Evolutionary conservation across 2,888 invertebrate species (phyloP).

Genomic region (Acleris literana): DNA sequence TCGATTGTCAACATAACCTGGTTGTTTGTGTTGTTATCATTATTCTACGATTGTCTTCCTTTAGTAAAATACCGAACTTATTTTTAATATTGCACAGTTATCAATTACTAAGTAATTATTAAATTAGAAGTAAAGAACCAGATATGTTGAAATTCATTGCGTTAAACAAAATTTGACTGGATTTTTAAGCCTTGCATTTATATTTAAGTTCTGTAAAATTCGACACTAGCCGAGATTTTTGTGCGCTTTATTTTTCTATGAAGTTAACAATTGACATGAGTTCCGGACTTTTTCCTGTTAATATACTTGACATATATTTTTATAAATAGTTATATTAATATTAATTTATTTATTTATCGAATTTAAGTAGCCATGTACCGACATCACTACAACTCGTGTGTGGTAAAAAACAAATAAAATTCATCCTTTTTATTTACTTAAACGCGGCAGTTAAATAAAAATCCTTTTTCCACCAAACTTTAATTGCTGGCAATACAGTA

Average conservation of each 20-base stretch:
- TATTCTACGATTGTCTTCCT: background rate
- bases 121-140: too few species aligned
- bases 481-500: constrained; percentile 82
- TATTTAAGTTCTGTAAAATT: too few species aligned
- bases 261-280: too few species aligned
- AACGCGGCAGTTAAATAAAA: constrained; percentile 78
- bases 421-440: constrained; percentile 77
- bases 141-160: too few species aligned
- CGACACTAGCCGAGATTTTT: too few species aligned
- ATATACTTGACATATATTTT: too few species aligned
- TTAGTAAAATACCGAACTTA: background rate
- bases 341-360: background rate
- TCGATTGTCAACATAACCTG: constrained; percentile 48
- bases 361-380: background rate
- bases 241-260: too few species aligned
- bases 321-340: background rate
- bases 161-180: too few species aligned
- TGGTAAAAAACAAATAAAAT: constrained; percentile 78
- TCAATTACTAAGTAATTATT: too few species aligned
- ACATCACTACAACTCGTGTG: constrained; percentile 76
- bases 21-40: background rate
- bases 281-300: too few species aligned
- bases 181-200: too few species aligned
- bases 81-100: too few species aligned
- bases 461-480: constrained; percentile 76